Evolutionary conservation across 2,888 invertebrate genomes (phyloP).

Genomic region (Drosophila falleni): DNA sequence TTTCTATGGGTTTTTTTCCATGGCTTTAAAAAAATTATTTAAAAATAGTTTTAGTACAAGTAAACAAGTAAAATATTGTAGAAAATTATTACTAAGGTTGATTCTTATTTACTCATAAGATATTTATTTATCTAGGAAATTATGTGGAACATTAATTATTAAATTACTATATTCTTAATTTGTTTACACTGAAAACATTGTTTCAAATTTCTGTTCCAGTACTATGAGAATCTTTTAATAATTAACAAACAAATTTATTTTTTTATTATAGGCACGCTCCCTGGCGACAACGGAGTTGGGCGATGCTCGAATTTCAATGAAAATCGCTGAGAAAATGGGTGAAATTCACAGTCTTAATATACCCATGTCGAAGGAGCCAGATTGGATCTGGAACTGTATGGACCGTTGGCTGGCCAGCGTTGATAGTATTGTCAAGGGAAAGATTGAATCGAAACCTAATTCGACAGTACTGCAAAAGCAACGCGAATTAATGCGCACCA

Average conservation of each 20-base stretch:
- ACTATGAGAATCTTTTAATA: background rate
- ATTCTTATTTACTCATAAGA: too few relatives aligned
- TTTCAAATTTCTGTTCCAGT: too few relatives aligned
- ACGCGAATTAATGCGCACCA: slow-evolving; percentile 68
- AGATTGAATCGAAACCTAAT: slow-evolving; percentile 82
- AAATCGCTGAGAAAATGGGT: slow-evolving; percentile 97
- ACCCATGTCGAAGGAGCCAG: slow-evolving; percentile 97
- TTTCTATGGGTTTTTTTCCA: too few relatives aligned
- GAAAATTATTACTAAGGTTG: too few relatives aligned
- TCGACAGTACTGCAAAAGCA: slow-evolving; percentile 65
- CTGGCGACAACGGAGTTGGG: slow-evolving; percentile 93
- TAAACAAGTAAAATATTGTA: too few relatives aligned
- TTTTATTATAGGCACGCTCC: slow-evolving; percentile 90
- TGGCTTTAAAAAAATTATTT: too few relatives aligned
- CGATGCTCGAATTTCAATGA: slow-evolving; percentile 91
- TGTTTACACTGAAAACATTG: too few relatives aligned
- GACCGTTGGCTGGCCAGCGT: slow-evolving; percentile 89
- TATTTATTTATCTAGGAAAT: too few relatives aligned
- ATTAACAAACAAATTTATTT: background rate
- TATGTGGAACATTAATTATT: too few relatives aligned
- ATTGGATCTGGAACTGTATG: slow-evolving; percentile 97
- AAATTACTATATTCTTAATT: too few relatives aligned
- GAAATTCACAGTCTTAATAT: slow-evolving; percentile 96
- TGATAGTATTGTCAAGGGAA: slow-evolving; percentile 84
- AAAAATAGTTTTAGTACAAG: too few relatives aligned